These are phyloP conservation scores for Otolemur crassicaudatus DNA, from an alignment of 2,797 vertebrate genomes.

Conservation along the genomic window DNA sequence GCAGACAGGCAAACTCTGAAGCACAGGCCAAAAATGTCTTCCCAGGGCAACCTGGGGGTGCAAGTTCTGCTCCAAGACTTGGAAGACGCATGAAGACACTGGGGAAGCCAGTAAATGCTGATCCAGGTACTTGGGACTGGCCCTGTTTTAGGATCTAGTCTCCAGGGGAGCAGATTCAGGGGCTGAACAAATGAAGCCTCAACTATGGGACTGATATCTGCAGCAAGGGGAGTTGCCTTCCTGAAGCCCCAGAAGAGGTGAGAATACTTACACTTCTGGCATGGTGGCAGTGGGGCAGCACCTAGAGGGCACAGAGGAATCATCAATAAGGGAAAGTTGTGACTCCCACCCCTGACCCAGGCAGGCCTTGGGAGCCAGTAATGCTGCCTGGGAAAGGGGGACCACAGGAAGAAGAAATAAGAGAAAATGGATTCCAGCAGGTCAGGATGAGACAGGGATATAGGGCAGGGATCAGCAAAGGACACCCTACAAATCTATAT, in stretches of 20 bases:
- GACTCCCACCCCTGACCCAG: background rate
- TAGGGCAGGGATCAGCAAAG: background rate
- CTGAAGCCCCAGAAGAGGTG: rapidly evolving
- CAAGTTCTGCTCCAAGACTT: background rate
- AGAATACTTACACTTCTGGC: constrained; percentile 89
- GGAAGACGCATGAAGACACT: rapidly evolving
- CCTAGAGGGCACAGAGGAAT: constrained; percentile 64
- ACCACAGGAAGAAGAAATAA: background rate
- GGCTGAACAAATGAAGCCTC: background rate
- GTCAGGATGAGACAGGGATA: too few species aligned
- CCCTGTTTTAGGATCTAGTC: background rate
- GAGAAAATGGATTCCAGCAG: background rate
- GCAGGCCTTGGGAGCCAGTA: background rate
- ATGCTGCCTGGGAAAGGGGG: background rate
- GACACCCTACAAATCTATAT: background rate
- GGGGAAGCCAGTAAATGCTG: background rate
- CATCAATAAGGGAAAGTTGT: background rate
- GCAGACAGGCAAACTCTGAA: background rate
- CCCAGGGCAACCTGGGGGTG: too few species aligned
- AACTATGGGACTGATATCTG: background rate
- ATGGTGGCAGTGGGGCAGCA: constrained; percentile 55
- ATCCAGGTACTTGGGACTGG: background rate
- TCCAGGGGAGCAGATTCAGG: background rate
- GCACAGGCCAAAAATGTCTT: background rate
- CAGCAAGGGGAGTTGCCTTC: background rate